A percentile compares a stretch with the other conserved stretches of the same genome.
These are phyloP conservation scores for Rhodinocichla rosea DNA, from an alignment of 2,113 vertebrate genomes.

Conservation along the genomic window DNA sequence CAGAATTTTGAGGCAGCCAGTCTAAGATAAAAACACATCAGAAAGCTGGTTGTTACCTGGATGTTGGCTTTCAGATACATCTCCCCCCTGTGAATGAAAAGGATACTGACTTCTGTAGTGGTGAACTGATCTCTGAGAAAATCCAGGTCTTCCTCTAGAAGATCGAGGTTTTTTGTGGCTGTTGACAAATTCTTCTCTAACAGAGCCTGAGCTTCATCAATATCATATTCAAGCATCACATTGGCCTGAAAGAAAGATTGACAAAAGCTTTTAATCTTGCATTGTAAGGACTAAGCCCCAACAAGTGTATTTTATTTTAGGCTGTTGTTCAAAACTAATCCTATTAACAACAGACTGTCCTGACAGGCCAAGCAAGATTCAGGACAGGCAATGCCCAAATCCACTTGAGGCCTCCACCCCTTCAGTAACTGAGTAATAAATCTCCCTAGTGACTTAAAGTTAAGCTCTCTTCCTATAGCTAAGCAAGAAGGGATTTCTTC, in stretches of 20 bases:
- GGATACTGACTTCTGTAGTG: constrained; percentile 99
- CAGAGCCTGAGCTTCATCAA: constrained; percentile 92
- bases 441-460: not conserved
- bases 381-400: not conserved
- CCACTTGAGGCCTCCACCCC: not conserved
- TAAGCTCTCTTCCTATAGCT: not conserved
- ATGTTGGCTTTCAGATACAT: not conserved
- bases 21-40: not conserved
- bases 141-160: constrained; percentile 93
- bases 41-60: not conserved
- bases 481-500: not conserved
- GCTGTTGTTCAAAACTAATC: not conserved
- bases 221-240: constrained; percentile 98
- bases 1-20: not conserved
- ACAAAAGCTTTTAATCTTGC: not conserved
- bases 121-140: constrained; percentile 98
- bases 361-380: not conserved
- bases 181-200: constrained; percentile 94
- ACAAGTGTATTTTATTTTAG: not conserved
- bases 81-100: constrained; percentile 54
- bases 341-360: not conserved
- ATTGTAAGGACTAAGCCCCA: not conserved
- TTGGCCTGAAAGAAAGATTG: constrained; percentile 80
- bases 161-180: constrained; percentile 91
- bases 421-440: not conserved